phyloP scores from a whole-genome alignment of 2,113 vertebrate species.

The Ancistrus triradiatus region DNA sequence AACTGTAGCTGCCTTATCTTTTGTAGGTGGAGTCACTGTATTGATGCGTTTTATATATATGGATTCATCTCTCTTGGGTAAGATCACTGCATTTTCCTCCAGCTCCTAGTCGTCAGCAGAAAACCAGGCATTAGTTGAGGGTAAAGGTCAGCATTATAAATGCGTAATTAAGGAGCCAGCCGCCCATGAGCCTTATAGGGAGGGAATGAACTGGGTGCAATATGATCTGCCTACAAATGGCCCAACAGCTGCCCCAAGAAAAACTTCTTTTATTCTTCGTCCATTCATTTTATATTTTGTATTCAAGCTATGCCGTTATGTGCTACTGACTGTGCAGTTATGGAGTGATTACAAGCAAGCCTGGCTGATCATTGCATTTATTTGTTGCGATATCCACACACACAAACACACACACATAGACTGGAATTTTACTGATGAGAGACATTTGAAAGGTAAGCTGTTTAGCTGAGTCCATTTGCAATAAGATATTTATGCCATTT shows the following conservation, averaged over 20 bases:
- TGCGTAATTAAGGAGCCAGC: constrained; percentile 23
- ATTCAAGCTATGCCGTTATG: constrained; percentile 14
- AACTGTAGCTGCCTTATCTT: no score
- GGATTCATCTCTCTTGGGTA: constrained; percentile 20
- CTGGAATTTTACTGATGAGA: constrained; percentile 3
- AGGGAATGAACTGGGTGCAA: constrained; percentile 28
- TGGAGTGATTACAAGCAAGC: constrained; percentile 33
- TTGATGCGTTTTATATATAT: no score
- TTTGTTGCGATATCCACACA: constrained; percentile 20
- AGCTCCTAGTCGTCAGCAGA: constrained; percentile 27
- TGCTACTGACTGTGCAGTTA: constrained; percentile 24
- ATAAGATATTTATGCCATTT: no score
- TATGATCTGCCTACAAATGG: constrained; percentile 37
- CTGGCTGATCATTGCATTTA: constrained; percentile 24
- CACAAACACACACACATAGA: constrained; percentile 16
- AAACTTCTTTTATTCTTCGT: constrained; percentile 24
- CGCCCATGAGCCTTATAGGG: constrained; percentile 21
- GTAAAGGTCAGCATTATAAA: constrained; percentile 30
- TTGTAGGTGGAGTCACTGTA: no score
- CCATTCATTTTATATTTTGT: constrained; percentile 26
- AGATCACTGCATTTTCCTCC: constrained; percentile 16
- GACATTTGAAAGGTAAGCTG: no score
- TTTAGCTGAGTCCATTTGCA: no score
- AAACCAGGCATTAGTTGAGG: constrained; percentile 12
- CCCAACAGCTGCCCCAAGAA: constrained; percentile 41